Base-by-base conservation (phyloP, 2,797 vertebrate species). In the Poeciliopsis gracilis region DNA sequence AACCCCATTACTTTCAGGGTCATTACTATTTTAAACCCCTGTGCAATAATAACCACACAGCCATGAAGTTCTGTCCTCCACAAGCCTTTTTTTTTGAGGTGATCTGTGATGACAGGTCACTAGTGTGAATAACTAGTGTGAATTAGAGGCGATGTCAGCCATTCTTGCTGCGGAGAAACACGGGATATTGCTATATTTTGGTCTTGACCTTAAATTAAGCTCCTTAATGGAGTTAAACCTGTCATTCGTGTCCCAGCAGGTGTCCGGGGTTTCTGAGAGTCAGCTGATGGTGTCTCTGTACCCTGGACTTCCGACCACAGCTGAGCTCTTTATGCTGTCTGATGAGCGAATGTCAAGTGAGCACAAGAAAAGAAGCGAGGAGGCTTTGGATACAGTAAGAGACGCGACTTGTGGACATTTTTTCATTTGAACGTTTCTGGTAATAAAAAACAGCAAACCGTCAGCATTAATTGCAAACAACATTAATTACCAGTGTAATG, bases 291-390 rank as follows among this genome's bases (percentile, higher is more conserved):
- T 99, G n/a, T 97, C 97, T 16, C 93, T 99, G 82, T 98, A 98
- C 86, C 97, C 97, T 3, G 98, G 97, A 59, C 94, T 98, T 75
- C 98, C 98, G 13, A 98, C 97, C 0, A 96, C 97, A 46, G 98
- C 97, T 20, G 98, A 99, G 72, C 97, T 99, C 72, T 99, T 98
- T 80, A 96, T 99, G 76, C 93, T 99, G 11, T 97, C 98, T 38
- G 93, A 95, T 38, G 96, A 94, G 86, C 96, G 96, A n/a, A 77
- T 77, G 3, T 84, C 93, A 33, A 95, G 94, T 0, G 96, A 97
- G 88, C 95, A 96, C 90, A 97, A 96, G 92, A 97, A 95, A 93
- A 95, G 92, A 81, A 94, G 79, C 0, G 96, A 96, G 82, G 95
- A 94, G 53, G 95, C 97, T 78, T 93, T 99, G 43, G 96, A 97